These are phyloP conservation scores for Lethrus apterus DNA, from an alignment of 1,140 invertebrate genomes.

Conservation along the genomic window DNA sequence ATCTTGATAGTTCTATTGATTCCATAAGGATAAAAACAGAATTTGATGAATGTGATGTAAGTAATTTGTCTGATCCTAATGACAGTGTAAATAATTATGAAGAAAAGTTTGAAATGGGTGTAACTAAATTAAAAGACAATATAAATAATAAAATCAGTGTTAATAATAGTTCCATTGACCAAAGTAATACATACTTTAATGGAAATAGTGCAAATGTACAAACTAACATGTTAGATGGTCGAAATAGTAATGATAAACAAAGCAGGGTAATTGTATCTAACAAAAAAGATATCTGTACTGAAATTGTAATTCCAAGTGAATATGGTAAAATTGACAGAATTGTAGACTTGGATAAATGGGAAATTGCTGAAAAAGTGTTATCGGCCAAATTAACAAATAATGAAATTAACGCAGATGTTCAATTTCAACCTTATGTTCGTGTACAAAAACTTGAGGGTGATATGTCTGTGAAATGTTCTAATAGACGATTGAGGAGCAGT, in stretches of 20 bases:
- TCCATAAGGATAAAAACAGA: constrained; percentile 6
- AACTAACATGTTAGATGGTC: constrained; percentile 17
- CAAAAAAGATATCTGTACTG: constrained; percentile 1
- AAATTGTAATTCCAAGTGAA: constrained; percentile 10
- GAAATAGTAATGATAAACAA: constrained; percentile 13
- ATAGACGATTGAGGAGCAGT: constrained; percentile 15
- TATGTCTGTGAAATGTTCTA: constrained; percentile 10
- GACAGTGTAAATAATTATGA: constrained; percentile 9
- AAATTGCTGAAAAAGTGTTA: constrained; percentile 28
- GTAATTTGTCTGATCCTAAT: too few species aligned
- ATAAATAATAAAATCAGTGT: background rate
- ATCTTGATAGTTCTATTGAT: too few species aligned
- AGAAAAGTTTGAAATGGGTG: constrained; percentile 12
- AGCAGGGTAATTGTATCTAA: constrained; percentile 3
- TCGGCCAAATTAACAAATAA: constrained; percentile 27
- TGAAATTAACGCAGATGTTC: constrained; percentile 23
- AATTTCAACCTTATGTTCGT: constrained; percentile 33
- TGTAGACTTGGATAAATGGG: constrained; percentile 21
- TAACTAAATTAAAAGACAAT: background rate
- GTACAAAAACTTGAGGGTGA: constrained; percentile 34
- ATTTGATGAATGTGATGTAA: too few species aligned
- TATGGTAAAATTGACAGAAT: constrained; percentile 10
- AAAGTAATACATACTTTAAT: constrained; percentile 11
- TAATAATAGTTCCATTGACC: constrained; percentile 7
- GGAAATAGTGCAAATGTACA: constrained; percentile 19